These are phyloP conservation scores for Pachypanchax playfairii DNA, from an alignment of 2,113 vertebrate genomes.

Conservation along the genomic window DNA sequence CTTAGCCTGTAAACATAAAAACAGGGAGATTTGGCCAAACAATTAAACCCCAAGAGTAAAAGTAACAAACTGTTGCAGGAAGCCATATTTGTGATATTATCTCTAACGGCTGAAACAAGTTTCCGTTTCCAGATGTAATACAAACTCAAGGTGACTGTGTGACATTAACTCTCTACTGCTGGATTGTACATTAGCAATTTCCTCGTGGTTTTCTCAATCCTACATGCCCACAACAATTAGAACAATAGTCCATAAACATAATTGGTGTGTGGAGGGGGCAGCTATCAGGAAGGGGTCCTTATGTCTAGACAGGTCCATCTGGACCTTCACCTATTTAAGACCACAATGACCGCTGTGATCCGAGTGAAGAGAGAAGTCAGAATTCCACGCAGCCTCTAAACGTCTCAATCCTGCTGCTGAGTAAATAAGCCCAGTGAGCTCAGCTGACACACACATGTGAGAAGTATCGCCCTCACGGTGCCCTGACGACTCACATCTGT, in stretches of 20 bases:
- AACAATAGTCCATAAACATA: slow-evolving; percentile 47
- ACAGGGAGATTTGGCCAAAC: slow-evolving; percentile 2
- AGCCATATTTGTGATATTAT: background rate
- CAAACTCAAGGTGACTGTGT: slow-evolving; percentile 5
- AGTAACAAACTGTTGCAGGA: background rate
- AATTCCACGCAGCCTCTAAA: slow-evolving; percentile 54
- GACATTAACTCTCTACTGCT: slow-evolving; percentile 22
- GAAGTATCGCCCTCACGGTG: slow-evolving; percentile 66
- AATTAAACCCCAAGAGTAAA: too few relatives aligned
- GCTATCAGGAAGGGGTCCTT: slow-evolving; percentile 14
- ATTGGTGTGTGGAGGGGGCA: slow-evolving; percentile 11
- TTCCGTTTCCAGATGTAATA: slow-evolving; percentile 16
- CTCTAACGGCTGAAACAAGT: slow-evolving; percentile 3
- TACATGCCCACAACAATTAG: slow-evolving; percentile 18
- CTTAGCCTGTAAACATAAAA: slow-evolving; percentile 73
- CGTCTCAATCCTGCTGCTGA: slow-evolving; percentile 39
- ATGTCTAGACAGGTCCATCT: slow-evolving; percentile 12
- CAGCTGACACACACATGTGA: slow-evolving; percentile 67
- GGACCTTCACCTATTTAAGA: background rate
- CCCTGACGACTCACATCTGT: slow-evolving; percentile 66
- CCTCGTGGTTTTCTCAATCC: slow-evolving; percentile 13
- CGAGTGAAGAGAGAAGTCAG: slow-evolving; percentile 8
- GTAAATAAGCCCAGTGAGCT: slow-evolving; percentile 48
- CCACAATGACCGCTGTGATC: slow-evolving; percentile 14
- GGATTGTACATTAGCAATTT: slow-evolving; percentile 25